phyloP scores from a whole-genome alignment of 1,140 invertebrate species.

The Leptoteleia sp. region DNA sequence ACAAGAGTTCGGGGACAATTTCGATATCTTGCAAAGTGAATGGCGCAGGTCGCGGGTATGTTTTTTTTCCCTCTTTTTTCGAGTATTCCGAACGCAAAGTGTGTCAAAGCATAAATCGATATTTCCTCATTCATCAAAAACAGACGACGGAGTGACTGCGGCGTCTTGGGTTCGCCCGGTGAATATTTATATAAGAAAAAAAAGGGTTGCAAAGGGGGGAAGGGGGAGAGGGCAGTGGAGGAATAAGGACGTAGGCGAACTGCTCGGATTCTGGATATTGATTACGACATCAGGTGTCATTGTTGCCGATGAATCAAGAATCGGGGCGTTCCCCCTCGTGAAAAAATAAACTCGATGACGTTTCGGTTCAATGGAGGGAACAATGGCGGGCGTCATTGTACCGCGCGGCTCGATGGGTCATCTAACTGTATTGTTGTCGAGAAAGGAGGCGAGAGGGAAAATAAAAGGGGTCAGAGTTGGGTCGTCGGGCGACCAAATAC shows the following conservation, averaged over 20 bases:
- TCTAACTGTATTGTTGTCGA: conserved; percentile 58
- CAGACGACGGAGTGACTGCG: conserved; percentile 8
- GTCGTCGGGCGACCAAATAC: conserved; percentile 45
- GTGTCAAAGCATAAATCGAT: conserved; percentile 58
- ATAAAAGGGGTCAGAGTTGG: conserved; percentile 58
- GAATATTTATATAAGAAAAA: conserved; percentile 23
- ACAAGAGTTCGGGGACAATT: conserved; percentile 24
- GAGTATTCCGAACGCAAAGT: conserved; percentile 40
- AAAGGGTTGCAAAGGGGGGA: too few relatives aligned
- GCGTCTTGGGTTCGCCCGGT: neutral
- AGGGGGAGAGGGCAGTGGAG: conserved; percentile 2
- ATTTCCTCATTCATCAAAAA: conserved; percentile 51
- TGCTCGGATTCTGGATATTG: conserved; percentile 39
- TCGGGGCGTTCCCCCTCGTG: conserved; percentile 52
- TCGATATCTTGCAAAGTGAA: conserved; percentile 22
- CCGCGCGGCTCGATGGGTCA: conserved; percentile 50
- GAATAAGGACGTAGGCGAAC: conserved; percentile 8
- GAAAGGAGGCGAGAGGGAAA: conserved; percentile 40
- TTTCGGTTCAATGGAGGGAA: conserved; percentile 52
- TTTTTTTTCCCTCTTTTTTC: too few relatives aligned
- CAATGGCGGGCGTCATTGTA: conserved; percentile 53
- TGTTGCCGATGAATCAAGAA: conserved; percentile 49
- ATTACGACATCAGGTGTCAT: conserved; percentile 61
- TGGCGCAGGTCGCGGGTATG: conserved; percentile 11
- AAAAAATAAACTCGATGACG: conserved; percentile 60